phyloP scores from a whole-genome alignment of 2,113 vertebrate genomes.

The Spea bombifrons region DNA sequence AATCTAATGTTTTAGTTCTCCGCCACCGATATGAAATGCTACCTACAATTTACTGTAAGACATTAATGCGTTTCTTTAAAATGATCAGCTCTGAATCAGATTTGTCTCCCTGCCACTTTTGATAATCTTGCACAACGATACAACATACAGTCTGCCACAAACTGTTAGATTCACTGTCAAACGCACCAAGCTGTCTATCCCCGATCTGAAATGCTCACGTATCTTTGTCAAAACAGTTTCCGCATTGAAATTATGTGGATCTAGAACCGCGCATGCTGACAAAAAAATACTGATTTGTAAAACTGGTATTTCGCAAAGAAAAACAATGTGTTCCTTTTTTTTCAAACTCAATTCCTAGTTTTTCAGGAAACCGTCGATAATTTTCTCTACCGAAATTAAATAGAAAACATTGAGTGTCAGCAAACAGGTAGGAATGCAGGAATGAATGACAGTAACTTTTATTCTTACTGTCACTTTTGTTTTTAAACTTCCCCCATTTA shows the following conservation, averaged over 20 bases:
- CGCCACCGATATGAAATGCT: conserved; percentile 7
- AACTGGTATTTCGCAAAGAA: neutral
- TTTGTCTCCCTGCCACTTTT: conserved; percentile 39
- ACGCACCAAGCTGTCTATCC: conserved; percentile 12
- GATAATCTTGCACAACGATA: conserved; percentile 22
- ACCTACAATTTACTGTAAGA: conserved; percentile 11
- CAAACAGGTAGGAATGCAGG: neutral
- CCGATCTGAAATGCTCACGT: conserved; percentile 10
- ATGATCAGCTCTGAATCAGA: conserved; percentile 28
- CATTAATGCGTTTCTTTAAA: conserved; percentile 32
- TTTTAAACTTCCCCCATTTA: too few species aligned
- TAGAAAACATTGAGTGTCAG: neutral
- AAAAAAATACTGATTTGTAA: conserved; percentile 13
- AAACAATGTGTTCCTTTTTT: neutral
- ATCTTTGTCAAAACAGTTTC: conserved; percentile 27
- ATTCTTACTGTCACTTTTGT: too few species aligned
- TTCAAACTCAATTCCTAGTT: neutral
- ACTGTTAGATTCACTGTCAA: conserved; percentile 33
- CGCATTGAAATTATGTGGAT: conserved; percentile 12
- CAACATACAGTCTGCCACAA: conserved; percentile 21
- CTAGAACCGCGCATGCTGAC: conserved; percentile 4
- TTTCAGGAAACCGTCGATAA: conserved; percentile 1
- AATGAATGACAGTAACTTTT: too few species aligned
- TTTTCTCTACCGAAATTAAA: neutral
- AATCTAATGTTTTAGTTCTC: neutral